Evolutionary conservation across 2,113 vertebrate genomes (phyloP).

Genomic region (Tetrao urogallus): DNA sequence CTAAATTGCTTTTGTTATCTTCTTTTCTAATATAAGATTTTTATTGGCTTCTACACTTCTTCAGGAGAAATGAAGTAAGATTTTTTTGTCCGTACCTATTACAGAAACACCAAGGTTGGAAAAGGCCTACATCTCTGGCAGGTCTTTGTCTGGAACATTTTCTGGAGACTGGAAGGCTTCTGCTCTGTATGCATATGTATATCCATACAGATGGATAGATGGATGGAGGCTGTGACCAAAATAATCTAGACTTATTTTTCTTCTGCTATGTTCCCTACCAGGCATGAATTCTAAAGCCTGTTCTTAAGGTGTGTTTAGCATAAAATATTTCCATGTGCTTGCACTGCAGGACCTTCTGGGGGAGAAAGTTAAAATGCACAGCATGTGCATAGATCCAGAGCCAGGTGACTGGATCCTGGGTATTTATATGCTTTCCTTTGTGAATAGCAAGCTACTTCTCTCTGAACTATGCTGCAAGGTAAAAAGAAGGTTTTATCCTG

Average conservation of each 20-base stretch:
- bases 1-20: not conserved
- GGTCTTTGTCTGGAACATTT: conserved; percentile 72
- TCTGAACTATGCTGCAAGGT: not conserved
- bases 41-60: not conserved
- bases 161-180: conserved; percentile 56
- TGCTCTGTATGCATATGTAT: conserved; percentile 56
- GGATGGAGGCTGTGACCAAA: not conserved
- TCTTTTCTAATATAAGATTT: not conserved
- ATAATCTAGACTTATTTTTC: not conserved
- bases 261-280: not conserved
- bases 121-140: conserved; percentile 54
- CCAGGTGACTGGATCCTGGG: not conserved
- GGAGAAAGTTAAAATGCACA: not conserved
- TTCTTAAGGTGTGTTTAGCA: not conserved
- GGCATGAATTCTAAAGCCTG: not conserved
- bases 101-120: no score
- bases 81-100: not conserved
- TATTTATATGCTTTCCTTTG: not conserved
- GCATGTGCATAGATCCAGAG: not conserved
- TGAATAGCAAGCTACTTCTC: not conserved
- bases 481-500: not conserved
- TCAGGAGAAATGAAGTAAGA: not conserved
- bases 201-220: not conserved
- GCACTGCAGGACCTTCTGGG: not conserved
- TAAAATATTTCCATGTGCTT: not conserved